phyloP scores from a whole-genome alignment of 2,888 invertebrate species.

The Notocelia uddmanniana region DNA sequence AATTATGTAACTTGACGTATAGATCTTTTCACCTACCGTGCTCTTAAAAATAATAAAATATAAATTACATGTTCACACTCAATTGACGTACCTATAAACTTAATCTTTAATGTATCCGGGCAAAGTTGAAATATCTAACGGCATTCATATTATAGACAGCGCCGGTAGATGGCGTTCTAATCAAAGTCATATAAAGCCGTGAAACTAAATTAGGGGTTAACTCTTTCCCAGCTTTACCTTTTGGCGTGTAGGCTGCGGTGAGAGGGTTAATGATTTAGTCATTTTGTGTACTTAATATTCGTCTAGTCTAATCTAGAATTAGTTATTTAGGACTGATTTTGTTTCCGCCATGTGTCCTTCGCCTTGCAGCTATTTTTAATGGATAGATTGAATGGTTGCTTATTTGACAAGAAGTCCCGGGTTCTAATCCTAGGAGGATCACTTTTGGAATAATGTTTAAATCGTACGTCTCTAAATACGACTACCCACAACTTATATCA shows the following conservation, averaged over 20 bases:
- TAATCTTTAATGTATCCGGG: not conserved
- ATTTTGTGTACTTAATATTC: conserved; percentile 38
- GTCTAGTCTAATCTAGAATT: conserved; percentile 42
- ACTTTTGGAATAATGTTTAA: not conserved
- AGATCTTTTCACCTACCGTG: not conserved
- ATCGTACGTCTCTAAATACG: not conserved
- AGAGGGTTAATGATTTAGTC: conserved; percentile 22
- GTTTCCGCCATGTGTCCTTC: not conserved
- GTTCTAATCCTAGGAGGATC: no score
- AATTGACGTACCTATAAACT: no score
- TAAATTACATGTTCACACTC: not conserved
- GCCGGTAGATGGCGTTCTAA: conserved; percentile 10
- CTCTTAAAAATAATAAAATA: not conserved
- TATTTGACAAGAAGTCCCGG: not conserved
- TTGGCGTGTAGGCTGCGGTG: not conserved
- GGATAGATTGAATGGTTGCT: not conserved
- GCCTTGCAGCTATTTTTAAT: not conserved
- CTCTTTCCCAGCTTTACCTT: not conserved
- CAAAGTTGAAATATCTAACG: not conserved
- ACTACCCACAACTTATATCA: no score
- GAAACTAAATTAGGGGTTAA: not conserved
- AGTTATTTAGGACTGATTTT: conserved; percentile 34
- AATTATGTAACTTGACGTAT: not conserved
- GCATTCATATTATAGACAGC: not conserved
- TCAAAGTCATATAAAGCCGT: not conserved